These are phyloP conservation scores for Cataglyphis albicans DNA, from an alignment of 2,888 invertebrate genomes.

Conservation along the genomic window DNA sequence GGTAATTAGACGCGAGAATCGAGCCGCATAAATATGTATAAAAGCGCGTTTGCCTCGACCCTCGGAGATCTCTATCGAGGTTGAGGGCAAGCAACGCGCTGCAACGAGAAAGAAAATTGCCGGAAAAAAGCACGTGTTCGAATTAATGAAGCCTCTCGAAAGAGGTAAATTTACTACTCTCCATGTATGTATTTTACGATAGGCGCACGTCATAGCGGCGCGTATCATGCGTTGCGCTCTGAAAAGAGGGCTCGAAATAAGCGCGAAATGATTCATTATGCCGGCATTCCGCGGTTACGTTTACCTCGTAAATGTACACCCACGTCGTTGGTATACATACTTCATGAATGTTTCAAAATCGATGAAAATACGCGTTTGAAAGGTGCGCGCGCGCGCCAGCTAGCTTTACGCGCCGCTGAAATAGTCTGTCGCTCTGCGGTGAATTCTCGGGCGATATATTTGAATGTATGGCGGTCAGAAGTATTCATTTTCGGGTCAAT, in stretches of 20 bases:
- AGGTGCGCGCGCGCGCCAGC: not conserved
- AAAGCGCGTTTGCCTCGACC: not conserved
- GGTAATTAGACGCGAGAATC: slow-evolving; percentile 18
- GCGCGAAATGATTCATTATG: slow-evolving; percentile 48
- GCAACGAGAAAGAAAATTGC: not conserved
- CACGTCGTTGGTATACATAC: not conserved
- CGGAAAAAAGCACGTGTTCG: slow-evolving; percentile 5
- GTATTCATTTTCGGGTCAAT: slow-evolving; percentile 45
- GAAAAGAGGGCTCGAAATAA: slow-evolving; percentile 26
- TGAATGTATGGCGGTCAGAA: slow-evolving; percentile 26
- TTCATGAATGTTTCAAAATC: slow-evolving; percentile 35
- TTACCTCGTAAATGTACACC: slow-evolving; percentile 11
- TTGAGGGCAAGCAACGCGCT: not conserved
- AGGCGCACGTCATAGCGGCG: slow-evolving; percentile 10
- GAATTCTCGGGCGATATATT: slow-evolving; percentile 37
- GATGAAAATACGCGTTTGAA: slow-evolving; percentile 31
- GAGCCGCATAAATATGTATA: slow-evolving; percentile 36
- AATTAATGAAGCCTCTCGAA: slow-evolving; percentile 40
- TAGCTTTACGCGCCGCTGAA: slow-evolving; percentile 18
- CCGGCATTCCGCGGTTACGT: slow-evolving; percentile 11
- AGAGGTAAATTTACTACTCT: not conserved
- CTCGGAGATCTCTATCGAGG: not conserved
- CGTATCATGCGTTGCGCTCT: slow-evolving; percentile 10
- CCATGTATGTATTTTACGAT: slow-evolving; percentile 13
- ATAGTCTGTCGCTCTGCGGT: slow-evolving; percentile 1